Evolutionary conservation across 1,140 invertebrate genomes (phyloP).

Genomic region (Cotesia typhae): DNA sequence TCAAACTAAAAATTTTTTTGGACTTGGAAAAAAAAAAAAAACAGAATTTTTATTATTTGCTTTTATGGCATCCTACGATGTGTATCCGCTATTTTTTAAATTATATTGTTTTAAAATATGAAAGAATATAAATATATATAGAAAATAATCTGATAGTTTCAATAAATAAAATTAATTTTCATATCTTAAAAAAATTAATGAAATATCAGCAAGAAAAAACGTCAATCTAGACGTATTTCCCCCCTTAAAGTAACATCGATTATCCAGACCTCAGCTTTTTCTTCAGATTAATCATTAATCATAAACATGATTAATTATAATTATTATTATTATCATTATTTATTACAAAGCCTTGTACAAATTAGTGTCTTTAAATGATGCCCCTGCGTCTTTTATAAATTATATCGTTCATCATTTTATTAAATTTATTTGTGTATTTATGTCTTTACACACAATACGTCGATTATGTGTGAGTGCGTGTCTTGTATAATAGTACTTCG

Average conservation of each 20-base stretch:
- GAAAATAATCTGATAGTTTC: no score
- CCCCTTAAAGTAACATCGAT: not conserved
- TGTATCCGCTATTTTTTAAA: no score
- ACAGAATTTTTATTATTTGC: no score
- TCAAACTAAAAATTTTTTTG: no score
- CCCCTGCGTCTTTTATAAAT: conserved; percentile 8
- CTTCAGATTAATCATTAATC: not conserved
- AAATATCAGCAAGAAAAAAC: no score
- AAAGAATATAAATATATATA: no score
- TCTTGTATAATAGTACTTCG: not conserved
- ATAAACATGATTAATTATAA: not conserved
- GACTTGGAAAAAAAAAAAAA: no score
- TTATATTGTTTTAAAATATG: no score
- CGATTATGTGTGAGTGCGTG: not conserved
- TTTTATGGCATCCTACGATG: no score
- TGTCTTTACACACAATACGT: not conserved
- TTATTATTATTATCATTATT: conserved; percentile 9
- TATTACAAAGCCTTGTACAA: conserved; percentile 30
- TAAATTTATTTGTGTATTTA: not conserved
- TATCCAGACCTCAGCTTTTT: not conserved
- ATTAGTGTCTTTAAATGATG: conserved; percentile 18
- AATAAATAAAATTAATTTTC: no score
- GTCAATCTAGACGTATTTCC: no score
- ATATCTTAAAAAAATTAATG: no score
- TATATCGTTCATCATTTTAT: conserved; percentile 4